Evolutionary conservation across 2,113 vertebrate species (phyloP).

Genomic region (Melanotaenia duboulayi): DNA sequence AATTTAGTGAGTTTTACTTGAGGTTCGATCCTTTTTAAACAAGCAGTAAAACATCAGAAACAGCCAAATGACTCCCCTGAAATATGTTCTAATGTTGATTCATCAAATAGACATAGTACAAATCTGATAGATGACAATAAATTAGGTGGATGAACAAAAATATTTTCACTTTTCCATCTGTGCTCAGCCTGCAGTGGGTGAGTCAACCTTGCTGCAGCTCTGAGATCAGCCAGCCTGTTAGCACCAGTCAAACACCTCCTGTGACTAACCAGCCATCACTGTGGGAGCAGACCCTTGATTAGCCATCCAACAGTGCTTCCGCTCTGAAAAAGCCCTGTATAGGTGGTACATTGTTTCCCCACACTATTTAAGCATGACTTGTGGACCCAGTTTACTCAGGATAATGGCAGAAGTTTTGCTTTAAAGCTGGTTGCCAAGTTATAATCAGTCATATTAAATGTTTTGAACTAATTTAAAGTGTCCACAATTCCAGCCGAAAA

Average conservation of each 20-base stretch:
- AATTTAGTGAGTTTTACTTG: conserved; percentile 3
- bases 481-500: neutral
- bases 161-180: conserved; percentile 3
- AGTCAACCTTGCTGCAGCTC: conserved; percentile 40
- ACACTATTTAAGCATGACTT: neutral
- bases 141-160: conserved; percentile 10
- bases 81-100: neutral
- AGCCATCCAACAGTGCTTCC: conserved; percentile 16
- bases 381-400: conserved; percentile 12
- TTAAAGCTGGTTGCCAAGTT: neutral
- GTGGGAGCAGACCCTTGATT: conserved; percentile 29
- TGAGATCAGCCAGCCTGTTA: conserved; percentile 41
- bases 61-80: neutral
- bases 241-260: conserved; percentile 15
- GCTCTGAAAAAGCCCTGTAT: conserved; percentile 3
- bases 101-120: neutral
- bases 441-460: neutral
- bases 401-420: neutral
- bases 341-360: neutral
- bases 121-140: conserved; percentile 5
- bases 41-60: neutral
- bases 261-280: conserved; percentile 13
- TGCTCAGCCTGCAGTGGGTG: conserved; percentile 1
- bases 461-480: conserved; percentile 3
- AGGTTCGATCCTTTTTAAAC: neutral